Base-by-base conservation (phyloP, 2,797 vertebrate species). In the Dendrocincla tyrannina region DNA sequence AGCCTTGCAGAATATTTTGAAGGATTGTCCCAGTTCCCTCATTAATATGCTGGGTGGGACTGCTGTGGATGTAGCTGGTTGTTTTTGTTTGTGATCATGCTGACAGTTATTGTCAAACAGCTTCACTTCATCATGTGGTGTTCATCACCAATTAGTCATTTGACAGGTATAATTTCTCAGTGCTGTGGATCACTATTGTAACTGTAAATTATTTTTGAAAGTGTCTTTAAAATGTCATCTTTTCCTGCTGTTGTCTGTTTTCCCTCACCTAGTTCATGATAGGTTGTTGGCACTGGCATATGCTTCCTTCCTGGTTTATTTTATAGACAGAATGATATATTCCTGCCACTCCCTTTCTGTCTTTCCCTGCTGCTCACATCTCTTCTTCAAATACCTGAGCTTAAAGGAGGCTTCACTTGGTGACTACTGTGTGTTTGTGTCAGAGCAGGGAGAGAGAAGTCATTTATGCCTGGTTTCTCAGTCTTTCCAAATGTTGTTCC, bases 141-240 rank as follows among this genome's bases (percentile, higher is more conserved):
- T 46, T 96, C 95, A 91, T 95, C 87, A 86, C 87, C 91, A 97
- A 94, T 96, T 96, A 96, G 95, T 93, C 75, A 69, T 67, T 93
- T 96, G 93, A 95, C 93, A 95, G 78, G 68, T 86, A 35, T 88
- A 95, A 93, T 93, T 96, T 94, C 92, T 97, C 90, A 91, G 69
- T 75, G 59, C 77, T 91, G 59, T 60, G 73, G 80, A 88, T 93
- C 63, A 23, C 85, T 52, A 30, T 62, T 88, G 42, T 66, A 93
- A 91, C 87, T 93, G 69, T 79, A 87, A 95, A 82, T 95, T 92
- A 86, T 39, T 47, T 77, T 87, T 91, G 63, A 41, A 91, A 81
- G 23, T 56, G 37, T 50, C 41, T 86, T 85, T 46, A 87, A 93
- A 74, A 37, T 56, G 70, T 60, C 2, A 2, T 50, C 8, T 56